Evolutionary conservation across 2,888 invertebrate species (phyloP).

Genomic region (Folsomia manolachei): DNA sequence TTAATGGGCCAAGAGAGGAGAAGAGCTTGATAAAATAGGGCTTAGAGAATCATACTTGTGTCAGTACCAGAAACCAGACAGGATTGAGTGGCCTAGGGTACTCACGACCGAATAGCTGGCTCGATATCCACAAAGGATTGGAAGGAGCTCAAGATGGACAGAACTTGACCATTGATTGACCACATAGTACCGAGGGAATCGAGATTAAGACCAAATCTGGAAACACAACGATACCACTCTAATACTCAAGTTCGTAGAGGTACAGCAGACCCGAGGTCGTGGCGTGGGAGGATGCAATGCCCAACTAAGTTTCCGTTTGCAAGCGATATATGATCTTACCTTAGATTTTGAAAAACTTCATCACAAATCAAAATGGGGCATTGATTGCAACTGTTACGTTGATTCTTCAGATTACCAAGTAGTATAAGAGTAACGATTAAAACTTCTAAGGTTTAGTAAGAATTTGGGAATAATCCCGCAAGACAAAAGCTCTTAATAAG

Average conservation of each 20-base stretch:
- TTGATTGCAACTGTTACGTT: too few species aligned
- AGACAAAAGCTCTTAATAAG: too few species aligned
- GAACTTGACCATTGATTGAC: background rate
- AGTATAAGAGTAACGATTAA: too few species aligned
- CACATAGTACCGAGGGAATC: background rate
- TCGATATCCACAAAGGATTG: background rate
- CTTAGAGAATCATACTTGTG: conserved; percentile 10
- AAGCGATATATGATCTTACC: too few species aligned
- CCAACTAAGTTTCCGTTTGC: too few species aligned
- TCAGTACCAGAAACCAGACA: background rate
- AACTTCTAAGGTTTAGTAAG: too few species aligned
- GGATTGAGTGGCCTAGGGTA: background rate
- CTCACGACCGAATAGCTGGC: background rate
- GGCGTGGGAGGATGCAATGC: background rate
- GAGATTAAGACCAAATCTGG: background rate
- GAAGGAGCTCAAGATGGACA: background rate
- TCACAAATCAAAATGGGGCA: too few species aligned
- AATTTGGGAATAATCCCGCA: too few species aligned
- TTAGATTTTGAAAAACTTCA: too few species aligned
- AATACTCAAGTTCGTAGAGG: too few species aligned
- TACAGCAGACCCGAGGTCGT: too few species aligned
- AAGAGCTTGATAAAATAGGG: conserved; percentile 10
- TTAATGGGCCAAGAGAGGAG: background rate
- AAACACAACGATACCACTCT: background rate
- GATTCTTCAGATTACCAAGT: too few species aligned